These are phyloP conservation scores for Xiphophorus maculatus DNA, from an alignment of 2,113 vertebrate species.

Conservation along the genomic window DNA sequence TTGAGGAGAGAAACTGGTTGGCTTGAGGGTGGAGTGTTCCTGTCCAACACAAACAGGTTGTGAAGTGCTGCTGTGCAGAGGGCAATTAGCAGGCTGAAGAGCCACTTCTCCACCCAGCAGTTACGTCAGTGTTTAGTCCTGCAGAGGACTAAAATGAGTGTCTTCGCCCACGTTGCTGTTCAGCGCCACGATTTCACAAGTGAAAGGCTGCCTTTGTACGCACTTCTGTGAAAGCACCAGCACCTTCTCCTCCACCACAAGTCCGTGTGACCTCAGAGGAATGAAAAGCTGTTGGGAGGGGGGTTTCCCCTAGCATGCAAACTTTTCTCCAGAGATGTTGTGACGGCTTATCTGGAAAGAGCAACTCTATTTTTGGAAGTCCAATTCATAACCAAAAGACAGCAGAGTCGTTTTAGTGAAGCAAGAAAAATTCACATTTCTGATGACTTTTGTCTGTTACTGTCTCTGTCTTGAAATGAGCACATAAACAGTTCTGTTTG, in stretches of 20 bases:
- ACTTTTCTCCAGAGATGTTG: not conserved
- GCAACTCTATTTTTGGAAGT: not conserved
- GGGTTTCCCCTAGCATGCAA: conserved; percentile 3
- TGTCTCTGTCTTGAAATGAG: too few relatives aligned
- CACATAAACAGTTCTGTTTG: too few relatives aligned
- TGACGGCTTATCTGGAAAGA: not conserved
- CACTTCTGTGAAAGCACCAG: not conserved
- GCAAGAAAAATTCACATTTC: not conserved
- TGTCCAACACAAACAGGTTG: conserved; percentile 43
- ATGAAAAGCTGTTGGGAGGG: not conserved
- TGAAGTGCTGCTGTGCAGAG: conserved; percentile 28
- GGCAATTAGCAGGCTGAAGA: conserved; percentile 14
- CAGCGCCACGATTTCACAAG: not conserved
- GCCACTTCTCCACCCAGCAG: conserved; percentile 2
- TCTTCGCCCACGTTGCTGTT: not conserved
- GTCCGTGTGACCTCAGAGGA: not conserved
- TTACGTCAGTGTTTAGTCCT: conserved; percentile 14
- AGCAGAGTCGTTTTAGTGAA: not conserved
- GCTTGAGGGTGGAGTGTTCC: conserved; percentile 20
- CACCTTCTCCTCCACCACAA: not conserved
- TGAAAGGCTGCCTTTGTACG: not conserved
- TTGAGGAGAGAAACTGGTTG: conserved; percentile 38
- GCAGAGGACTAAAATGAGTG: not conserved
- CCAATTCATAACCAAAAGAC: too few relatives aligned
- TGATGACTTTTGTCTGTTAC: too few relatives aligned